A percentile compares a stretch with the other conserved stretches of the same genome.
These are phyloP conservation scores for Drosophila bocki DNA, from an alignment of 1,140 invertebrate genomes.

Conservation along the genomic window DNA sequence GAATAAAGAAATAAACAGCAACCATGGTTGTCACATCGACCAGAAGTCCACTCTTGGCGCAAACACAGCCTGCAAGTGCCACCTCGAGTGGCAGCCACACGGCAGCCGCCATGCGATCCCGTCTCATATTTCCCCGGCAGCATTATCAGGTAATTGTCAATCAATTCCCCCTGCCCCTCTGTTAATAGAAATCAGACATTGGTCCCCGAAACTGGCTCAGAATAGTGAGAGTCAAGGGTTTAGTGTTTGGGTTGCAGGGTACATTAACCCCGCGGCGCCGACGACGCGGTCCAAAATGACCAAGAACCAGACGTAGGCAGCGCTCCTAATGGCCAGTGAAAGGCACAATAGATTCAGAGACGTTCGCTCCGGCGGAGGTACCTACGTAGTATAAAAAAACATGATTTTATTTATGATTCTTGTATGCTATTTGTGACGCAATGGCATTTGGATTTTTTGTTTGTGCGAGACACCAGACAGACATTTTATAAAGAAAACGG, in stretches of 20 bases:
- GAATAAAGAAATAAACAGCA: conserved; percentile 1
- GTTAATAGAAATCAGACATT: background rate
- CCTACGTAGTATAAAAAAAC: conserved; percentile 29
- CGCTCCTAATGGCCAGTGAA: conserved; percentile 46
- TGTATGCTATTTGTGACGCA: conserved; percentile 20
- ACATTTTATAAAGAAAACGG: conserved; percentile 9
- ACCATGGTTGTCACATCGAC: conserved; percentile 77
- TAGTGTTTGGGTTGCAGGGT: conserved; percentile 33
- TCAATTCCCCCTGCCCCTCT: background rate
- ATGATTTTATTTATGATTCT: conserved; percentile 33
- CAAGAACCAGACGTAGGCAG: conserved; percentile 38
- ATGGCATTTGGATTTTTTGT: conserved; percentile 33
- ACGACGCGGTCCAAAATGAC: conserved; percentile 33
- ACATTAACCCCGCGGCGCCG: conserved; percentile 74
- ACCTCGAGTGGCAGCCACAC: conserved; percentile 58
- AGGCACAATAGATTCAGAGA: conserved; percentile 17
- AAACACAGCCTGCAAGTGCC: conserved; percentile 59
- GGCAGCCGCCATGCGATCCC: conserved; percentile 63
- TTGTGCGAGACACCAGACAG: conserved; percentile 14
- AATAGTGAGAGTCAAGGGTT: conserved; percentile 30
- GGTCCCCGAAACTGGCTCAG: background rate
- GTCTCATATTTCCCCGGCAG: conserved; percentile 75
- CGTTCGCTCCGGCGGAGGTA: conserved; percentile 3
- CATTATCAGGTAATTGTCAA: conserved; percentile 79
- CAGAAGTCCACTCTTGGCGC: conserved; percentile 67